phyloP scores from a whole-genome alignment of 2,888 invertebrate genomes.

The Chironomus riparius region DNA sequence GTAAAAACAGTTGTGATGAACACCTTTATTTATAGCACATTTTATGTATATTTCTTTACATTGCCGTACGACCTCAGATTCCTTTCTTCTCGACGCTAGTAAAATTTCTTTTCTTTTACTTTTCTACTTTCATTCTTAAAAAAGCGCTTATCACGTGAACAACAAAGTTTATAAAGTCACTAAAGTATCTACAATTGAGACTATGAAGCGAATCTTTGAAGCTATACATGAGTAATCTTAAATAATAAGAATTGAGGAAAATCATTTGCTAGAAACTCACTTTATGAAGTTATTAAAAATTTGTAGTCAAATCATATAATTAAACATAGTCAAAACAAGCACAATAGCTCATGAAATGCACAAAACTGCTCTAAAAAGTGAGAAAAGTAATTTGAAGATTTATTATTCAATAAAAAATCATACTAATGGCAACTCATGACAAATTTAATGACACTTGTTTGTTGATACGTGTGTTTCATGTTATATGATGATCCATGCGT shows the following conservation, averaged over 20 bases:
- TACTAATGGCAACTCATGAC: constrained; percentile 6
- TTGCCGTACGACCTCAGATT: constrained; percentile 7
- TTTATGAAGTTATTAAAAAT: too few species aligned
- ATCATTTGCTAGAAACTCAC: too few species aligned
- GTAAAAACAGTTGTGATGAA: constrained; percentile 3
- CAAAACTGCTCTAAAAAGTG: not conserved
- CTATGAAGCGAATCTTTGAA: too few species aligned
- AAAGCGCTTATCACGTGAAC: not conserved
- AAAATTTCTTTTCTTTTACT: not conserved
- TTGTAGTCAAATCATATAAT: too few species aligned
- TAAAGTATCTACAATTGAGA: too few species aligned
- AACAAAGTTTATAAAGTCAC: not conserved
- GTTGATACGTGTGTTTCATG: constrained; percentile 8
- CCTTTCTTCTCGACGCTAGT: not conserved
- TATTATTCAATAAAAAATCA: constrained; percentile 25
- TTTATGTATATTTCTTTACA: not conserved
- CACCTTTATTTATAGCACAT: constrained; percentile 27
- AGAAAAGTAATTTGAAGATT: not conserved
- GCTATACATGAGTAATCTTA: too few species aligned
- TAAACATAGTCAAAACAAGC: not conserved
- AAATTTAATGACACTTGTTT: constrained; percentile 24
- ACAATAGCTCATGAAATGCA: not conserved
- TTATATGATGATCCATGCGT: not conserved
- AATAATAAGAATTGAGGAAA: too few species aligned
- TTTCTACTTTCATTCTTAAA: not conserved